Evolutionary conservation across 1,140 invertebrate genomes (phyloP).

Genomic region (Hormaphis cornu): DNA sequence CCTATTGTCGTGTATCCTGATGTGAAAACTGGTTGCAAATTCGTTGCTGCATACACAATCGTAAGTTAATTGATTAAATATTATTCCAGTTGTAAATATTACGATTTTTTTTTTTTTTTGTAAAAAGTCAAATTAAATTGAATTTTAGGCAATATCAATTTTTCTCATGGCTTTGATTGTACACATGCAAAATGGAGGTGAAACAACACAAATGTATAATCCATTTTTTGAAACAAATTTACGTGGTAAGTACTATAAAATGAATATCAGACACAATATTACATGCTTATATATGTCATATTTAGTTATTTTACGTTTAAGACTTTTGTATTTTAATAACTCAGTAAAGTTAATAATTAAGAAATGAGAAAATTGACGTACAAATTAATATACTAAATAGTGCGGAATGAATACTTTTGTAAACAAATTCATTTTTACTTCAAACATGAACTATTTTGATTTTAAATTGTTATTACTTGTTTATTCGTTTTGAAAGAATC

Average conservation of each 20-base stretch:
- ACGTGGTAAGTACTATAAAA: slow-evolving; percentile 49
- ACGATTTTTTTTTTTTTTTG: slow-evolving; percentile 31
- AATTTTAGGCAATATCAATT: slow-evolving; percentile 54
- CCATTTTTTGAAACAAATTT: slow-evolving; percentile 80
- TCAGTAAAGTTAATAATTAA: background rate
- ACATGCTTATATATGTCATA: background rate
- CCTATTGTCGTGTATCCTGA: slow-evolving; percentile 74
- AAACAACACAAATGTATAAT: slow-evolving; percentile 75
- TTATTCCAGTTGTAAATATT: background rate
- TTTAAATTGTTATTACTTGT: too few relatives aligned
- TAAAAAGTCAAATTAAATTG: slow-evolving; percentile 30
- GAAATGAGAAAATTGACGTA: background rate
- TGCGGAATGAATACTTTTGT: too few relatives aligned
- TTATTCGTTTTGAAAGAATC: too few relatives aligned
- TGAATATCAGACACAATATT: background rate
- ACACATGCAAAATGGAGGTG: slow-evolving; percentile 71
- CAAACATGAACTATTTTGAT: too few relatives aligned
- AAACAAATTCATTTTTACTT: too few relatives aligned
- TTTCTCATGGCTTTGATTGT: slow-evolving; percentile 61
- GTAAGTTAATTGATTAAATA: slow-evolving; percentile 41
- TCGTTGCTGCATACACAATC: slow-evolving; percentile 66
- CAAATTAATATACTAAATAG: background rate
- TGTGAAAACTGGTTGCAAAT: slow-evolving; percentile 62
- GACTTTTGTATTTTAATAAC: background rate
- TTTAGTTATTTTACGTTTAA: background rate